Base-by-base conservation (phyloP, 2,113 vertebrate genomes). In the Platysternon megacephalum region DNA sequence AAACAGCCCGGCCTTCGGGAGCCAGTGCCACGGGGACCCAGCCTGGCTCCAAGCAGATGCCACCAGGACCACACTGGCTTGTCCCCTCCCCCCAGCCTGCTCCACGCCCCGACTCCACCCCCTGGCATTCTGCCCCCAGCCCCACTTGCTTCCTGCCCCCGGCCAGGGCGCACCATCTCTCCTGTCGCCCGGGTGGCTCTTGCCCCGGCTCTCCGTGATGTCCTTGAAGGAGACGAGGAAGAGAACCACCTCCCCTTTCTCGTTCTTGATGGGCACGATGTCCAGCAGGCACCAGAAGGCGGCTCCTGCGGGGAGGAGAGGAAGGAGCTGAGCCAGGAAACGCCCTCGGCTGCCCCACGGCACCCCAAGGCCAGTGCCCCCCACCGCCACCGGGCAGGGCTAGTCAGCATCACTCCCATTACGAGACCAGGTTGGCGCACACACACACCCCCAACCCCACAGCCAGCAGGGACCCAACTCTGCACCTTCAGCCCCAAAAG, bases 211-310 rank as follows among this genome's bases (percentile, higher is more conserved):
- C 61, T 99, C 99, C 4, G 98, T 99, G 98, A 99, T 97, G 94
- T 99, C 99, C 98, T 99, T 99, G 96, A 99, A 99, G 94, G 99
- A 99, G 89, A 99, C 98, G 44, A 99, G 99, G 98, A 99, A 99
- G 39, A 99, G 98, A 88, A 99, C 99, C 48, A 99, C 99, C 51
- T 99, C 99, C 2, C 99, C 98, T 95, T 99, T 99, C 97, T 99
- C 99, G 0, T 99, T 99, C 98, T 99, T 99, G 97, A 99, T 99
- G 88, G 99, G 99, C 94, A 99, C 98, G 82, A 99, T 99, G 95
- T 99, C 99, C 98, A 99, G 97, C 88, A 99, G 98, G 96, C 99
- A 99, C 99, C 99, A 99, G 93, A 99, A 99, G 2, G 98, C 96
- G 3, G 98, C 97, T 92, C 99, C 99, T 99, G 97, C 0, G 0